Evolutionary conservation across 2,888 invertebrate species (phyloP).

Genomic region (Chromoteleia sp.): DNA sequence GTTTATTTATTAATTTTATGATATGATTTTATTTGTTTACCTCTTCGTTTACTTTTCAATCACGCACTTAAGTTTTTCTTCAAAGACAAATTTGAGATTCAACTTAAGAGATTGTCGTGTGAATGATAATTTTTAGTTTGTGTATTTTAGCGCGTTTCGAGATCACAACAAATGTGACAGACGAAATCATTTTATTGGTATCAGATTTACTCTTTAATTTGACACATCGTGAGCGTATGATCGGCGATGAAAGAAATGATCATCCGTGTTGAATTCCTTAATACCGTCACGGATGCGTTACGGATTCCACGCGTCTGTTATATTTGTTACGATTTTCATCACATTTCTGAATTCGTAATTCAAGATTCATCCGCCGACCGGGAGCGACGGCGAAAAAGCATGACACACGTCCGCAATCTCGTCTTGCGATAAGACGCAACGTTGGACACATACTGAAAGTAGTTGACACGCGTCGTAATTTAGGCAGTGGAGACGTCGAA

Average conservation of each 20-base stretch:
- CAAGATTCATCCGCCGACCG: constrained; percentile 55
- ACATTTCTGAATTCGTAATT: constrained; percentile 58
- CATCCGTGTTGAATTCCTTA: constrained; percentile 17
- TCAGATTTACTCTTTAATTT: constrained; percentile 2
- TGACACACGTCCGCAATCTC: constrained; percentile 56
- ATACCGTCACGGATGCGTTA: constrained; percentile 24
- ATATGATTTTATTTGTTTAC: background rate
- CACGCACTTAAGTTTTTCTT: background rate
- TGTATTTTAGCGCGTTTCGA: constrained; percentile 28
- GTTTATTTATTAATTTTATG: constrained; percentile 22
- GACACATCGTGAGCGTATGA: background rate
- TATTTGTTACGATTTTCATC: constrained; percentile 54
- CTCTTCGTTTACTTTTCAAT: background rate
- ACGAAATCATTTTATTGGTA: background rate
- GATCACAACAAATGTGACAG: constrained; percentile 24
- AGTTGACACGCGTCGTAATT: constrained; percentile 57
- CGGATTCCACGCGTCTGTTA: constrained; percentile 46
- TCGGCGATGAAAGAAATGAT: constrained; percentile 15
- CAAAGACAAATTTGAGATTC: constrained; percentile 12
- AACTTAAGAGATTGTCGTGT: constrained; percentile 36
- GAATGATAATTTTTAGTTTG: constrained; percentile 44
- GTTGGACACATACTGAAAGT: constrained; percentile 62
- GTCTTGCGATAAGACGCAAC: constrained; percentile 37
- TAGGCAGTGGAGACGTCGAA: constrained; percentile 45
- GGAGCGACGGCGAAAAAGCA: constrained; percentile 47